Base-by-base conservation (phyloP, 1,140 invertebrate genomes). In the Sitodiplosis mosellana region DNA sequence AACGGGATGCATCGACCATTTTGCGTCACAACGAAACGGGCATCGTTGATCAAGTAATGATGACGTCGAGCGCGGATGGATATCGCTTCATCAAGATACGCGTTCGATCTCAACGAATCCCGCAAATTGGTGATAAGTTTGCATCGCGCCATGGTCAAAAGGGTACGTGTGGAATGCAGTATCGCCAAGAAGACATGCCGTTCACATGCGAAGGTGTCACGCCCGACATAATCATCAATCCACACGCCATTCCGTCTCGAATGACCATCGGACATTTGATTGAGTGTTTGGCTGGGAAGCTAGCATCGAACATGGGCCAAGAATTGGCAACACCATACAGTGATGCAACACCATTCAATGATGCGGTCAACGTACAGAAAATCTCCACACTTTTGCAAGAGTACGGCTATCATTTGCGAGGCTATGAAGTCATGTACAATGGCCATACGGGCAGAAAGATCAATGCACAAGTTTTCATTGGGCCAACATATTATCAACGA, bases 191-290 rank as follows among this genome's bases (percentile, higher is more conserved):
- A 76, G 94, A 99, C 60, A 98, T 99, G 94, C 87, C 90, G 4
- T 99, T 99, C 61, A 96, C 93, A 1, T 86, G 81, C 61, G 94
- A 98, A 72, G 94, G 94, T 8, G 68, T 99, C 20, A 89, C 89
- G 14, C 94, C 94, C 0, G 94, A 99, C 65, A 95, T 99, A 58
- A 98, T 99, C 53, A 97, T 99, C 61, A 99, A 99, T 68, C 94
- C 94, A 51, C 94, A 99, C 58, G 94, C 95, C 61, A 95, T 99
- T 63, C 94, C 94, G 48, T 94, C 89, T 62, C 89, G 94, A 81
- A 99, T 99, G 94, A 99, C 94, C 59, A 95, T 99, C 78, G 94
- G 94, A 67, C 95, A 99, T 73, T 95, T 99, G 72, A 99, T 99
- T 65, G 94, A 99, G 64, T 98, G 94, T 67, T 80, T 99, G 51